phyloP scores from a whole-genome alignment of 2,888 invertebrate species.

The Rotaria macrura region DNA sequence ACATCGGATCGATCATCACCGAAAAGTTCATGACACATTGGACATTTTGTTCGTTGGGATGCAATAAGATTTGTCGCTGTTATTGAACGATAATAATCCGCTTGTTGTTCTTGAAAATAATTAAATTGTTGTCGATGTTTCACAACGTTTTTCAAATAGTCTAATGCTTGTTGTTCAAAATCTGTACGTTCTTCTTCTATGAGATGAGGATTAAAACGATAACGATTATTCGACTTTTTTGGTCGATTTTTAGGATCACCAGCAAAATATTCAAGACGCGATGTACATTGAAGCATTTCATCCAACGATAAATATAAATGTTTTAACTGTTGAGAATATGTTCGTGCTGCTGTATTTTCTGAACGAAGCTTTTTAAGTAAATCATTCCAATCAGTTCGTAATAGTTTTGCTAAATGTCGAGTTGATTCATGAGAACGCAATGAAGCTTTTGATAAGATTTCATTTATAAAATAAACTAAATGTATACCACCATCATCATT shows the following conservation, averaged over 20 bases:
- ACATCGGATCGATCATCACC: slow-evolving; percentile 5
- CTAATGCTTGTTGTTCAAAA: background rate
- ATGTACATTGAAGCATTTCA: slow-evolving; percentile 3
- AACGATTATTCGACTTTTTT: background rate
- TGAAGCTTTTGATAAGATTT: background rate
- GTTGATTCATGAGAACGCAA: background rate
- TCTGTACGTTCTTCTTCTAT: background rate
- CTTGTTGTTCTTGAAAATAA: slow-evolving; percentile 16
- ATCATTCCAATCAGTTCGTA: background rate
- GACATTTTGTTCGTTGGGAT: background rate
- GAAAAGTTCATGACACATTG: slow-evolving; percentile 1
- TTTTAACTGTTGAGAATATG: background rate
- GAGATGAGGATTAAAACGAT: background rate
- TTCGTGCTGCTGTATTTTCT: background rate
- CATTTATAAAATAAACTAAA: background rate
- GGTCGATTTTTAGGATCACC: background rate
- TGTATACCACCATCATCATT: background rate
- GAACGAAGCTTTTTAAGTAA: background rate
- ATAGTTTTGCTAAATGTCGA: background rate
- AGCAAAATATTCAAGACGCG: background rate
- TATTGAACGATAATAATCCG: slow-evolving; percentile 2
- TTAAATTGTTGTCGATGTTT: slow-evolving; percentile 4
- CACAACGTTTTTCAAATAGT: background rate
- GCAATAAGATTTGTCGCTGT: background rate
- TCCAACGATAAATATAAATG: background rate